Percentiles rank a stretch among this genome's conserved stretches.
Conservation (phyloP, 2,888 invertebrate genomes). For the Nemotelus pantherinus region DNA sequence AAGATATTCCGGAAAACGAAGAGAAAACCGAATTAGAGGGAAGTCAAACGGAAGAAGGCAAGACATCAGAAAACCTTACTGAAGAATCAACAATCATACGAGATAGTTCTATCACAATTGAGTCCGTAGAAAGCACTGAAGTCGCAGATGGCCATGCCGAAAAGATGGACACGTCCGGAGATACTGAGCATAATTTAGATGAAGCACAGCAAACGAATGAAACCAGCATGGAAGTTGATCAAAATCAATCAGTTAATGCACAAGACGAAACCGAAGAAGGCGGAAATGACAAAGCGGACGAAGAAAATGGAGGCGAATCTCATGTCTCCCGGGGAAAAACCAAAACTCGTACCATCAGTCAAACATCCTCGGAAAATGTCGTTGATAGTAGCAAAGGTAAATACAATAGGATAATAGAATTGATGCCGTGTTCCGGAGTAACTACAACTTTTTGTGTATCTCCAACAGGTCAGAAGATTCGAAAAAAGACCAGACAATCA, state of each 20-base stretch:
- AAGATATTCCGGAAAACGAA: constrained; percentile 5
- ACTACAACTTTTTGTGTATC: neutral
- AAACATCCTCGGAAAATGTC: constrained; percentile 10
- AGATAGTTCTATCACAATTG: no score
- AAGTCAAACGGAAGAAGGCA: no score
- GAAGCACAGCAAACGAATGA: neutral
- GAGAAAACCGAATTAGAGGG: neutral
- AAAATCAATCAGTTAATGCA: no score
- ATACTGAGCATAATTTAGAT: neutral
- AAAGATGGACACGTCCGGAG: neutral
- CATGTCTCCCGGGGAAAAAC: neutral
- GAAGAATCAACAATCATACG: no score
- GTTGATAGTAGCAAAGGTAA: constrained; percentile 21
- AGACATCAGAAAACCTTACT: no score
- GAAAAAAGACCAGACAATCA: neutral
- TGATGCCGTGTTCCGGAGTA: neutral
- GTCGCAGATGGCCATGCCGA: neutral
- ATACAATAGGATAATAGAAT: neutral
- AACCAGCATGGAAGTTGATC: neutral
- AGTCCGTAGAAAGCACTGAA: no score
- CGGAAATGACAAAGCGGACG: neutral
- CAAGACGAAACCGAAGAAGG: neutral
- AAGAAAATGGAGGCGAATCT: neutral
- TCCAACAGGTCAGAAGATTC: neutral
- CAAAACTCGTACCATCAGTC: neutral